Evolutionary conservation across 2,888 invertebrate genomes (phyloP), one percentile per base, ranked within the genome.

Genomic region (Aphodius granarius): DNA sequence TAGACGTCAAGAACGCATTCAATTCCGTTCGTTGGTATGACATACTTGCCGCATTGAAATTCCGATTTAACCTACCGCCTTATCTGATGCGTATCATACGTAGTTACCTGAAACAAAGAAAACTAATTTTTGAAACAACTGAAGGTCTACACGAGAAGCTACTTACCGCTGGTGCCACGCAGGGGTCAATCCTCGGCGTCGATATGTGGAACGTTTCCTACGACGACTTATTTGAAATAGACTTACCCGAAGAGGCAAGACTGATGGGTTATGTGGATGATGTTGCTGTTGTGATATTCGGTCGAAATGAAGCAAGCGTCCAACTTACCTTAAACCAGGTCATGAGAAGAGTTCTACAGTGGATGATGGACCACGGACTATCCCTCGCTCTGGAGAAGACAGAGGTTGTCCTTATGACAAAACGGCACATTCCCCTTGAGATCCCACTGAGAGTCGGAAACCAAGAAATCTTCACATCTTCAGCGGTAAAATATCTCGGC

Each of bases 131-230:
- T n/a, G 64, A 72, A 9, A 63, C 63, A 13, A 63, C 13, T 2
- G 72, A 70, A 16, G 63, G 71, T 22, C 20, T 20, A 15, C 62
- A 22, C 20, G 64, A 9, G n/a, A 22, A 63, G 72, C 6, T 0
- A 6, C 16, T 77, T 9, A 76, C 74, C 17, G 63, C 63, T 5
- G 78, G 78, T n/a, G 75, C 76, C 0, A 70, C 78, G 63, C 76
- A 79, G 74, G 79, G 78, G 3, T 77, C 75, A n/a, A 75, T 78
- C 5, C 23, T 78, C 0, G 77, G 78, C 2, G 74, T 77, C n/a
- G 62, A 63, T 5, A 62, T 78, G 68, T 78, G 78, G 78, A 78
- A 78, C 68, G 23, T 76, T 6, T 21, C 75, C 19, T 78, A 78
- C 17, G 64, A 71, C 20, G 78, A 78, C 21, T 65, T 68, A 20